Percentiles rank a stretch among this genome's conserved stretches.
These are phyloP conservation scores for Byasa hedistus DNA, from an alignment of 2,888 invertebrate species.

Conservation along the genomic window DNA sequence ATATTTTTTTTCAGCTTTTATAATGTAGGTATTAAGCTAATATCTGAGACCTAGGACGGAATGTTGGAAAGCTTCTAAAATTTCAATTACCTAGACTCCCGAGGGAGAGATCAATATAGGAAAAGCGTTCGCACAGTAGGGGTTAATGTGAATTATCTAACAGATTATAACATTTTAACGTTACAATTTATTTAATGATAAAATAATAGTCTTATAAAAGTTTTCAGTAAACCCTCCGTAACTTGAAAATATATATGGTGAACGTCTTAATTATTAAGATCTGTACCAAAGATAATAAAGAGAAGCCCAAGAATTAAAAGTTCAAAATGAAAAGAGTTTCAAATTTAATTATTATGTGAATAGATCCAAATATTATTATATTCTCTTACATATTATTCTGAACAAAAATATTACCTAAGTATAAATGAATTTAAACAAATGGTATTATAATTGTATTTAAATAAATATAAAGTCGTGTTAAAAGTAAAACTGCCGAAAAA, in stretches of 20 bases:
- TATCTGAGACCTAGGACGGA: constrained; percentile 28
- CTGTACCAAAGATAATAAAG: constrained; percentile 19
- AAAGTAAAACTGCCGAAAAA: constrained; percentile 19
- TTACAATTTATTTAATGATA: constrained; percentile 8
- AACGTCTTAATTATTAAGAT: constrained; percentile 15
- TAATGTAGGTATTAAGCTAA: constrained; percentile 3
- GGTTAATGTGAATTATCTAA: constrained; percentile 25
- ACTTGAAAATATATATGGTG: background rate
- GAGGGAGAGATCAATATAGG: constrained; percentile 30
- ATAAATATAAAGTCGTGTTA: background rate
- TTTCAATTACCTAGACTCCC: constrained; percentile 32
- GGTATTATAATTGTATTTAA: background rate
- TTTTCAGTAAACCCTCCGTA: background rate
- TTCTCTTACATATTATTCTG: background rate
- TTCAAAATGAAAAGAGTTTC: background rate
- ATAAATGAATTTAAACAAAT: background rate
- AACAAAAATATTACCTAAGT: background rate
- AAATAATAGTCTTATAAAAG: background rate
- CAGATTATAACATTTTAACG: constrained; percentile 17
- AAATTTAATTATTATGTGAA: constrained; percentile 3
- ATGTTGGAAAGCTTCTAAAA: constrained; percentile 28
- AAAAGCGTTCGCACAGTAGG: constrained; percentile 25
- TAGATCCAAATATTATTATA: background rate
- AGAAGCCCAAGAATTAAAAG: constrained; percentile 1
- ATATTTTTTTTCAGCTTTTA: too few species aligned